Percentiles rank a stretch among this genome's conserved stretches.
Conservation (phyloP, 2,888 invertebrate genomes). For the Gnatocerus cornutus region DNA sequence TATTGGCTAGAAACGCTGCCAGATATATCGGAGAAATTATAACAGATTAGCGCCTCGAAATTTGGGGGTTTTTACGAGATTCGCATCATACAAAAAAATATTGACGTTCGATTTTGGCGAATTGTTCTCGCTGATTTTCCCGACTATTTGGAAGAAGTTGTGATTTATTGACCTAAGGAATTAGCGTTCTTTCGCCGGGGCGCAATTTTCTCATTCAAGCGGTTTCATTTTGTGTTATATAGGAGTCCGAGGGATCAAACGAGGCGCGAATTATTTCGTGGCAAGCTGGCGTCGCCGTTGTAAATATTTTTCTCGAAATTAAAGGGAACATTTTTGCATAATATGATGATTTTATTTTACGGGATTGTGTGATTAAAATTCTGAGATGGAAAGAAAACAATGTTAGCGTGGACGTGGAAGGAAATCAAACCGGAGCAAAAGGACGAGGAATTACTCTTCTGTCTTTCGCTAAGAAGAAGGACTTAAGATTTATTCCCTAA, state of each 20-base stretch:
- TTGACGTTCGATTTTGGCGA: too few relatives aligned
- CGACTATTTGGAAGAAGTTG: too few relatives aligned
- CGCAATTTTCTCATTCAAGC: not conserved
- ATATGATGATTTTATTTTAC: conserved; percentile 37
- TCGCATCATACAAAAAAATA: too few relatives aligned
- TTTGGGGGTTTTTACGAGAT: too few relatives aligned
- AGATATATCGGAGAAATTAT: too few relatives aligned
- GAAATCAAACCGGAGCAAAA: conserved; percentile 30
- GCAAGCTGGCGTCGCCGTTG: conserved; percentile 1
- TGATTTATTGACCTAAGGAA: too few relatives aligned
- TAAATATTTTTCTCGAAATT: conserved; percentile 18
- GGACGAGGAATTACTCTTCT: conserved; percentile 31
- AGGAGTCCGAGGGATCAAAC: conserved; percentile 7
- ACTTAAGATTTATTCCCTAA: conserved; percentile 65
- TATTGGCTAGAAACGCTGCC: too few relatives aligned
- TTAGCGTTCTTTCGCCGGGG: too few relatives aligned
- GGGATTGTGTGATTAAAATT: conserved; percentile 33
- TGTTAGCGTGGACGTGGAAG: conserved; percentile 33
- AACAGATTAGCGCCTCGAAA: too few relatives aligned
- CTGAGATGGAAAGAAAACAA: conserved; percentile 35
- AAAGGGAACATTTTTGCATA: conserved; percentile 30
- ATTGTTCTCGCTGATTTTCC: too few relatives aligned
- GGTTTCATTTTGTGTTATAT: conserved; percentile 14
- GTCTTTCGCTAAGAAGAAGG: conserved; percentile 34
- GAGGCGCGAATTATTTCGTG: conserved; percentile 15